phyloP scores from a whole-genome alignment of 1,140 invertebrate genomes.

The Anastrepha obliqua region DNA sequence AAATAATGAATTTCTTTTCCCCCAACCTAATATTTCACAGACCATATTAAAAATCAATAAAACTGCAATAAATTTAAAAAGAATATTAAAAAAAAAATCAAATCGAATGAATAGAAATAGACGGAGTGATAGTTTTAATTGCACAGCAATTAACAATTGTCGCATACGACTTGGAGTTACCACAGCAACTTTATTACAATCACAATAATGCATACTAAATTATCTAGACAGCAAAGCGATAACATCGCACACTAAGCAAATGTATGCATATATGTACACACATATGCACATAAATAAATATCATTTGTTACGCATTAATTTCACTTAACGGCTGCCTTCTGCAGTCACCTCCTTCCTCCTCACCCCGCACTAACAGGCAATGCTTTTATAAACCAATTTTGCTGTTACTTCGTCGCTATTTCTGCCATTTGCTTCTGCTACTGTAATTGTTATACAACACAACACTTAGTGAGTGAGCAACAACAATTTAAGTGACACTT shows the following conservation, averaged over 20 bases:
- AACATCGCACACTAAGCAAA: not conserved
- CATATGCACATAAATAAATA: not conserved
- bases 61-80: not conserved
- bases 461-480: not conserved
- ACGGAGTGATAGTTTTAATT: not conserved
- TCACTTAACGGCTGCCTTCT: not conserved
- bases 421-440: not conserved
- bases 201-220: not conserved
- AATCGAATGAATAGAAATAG: not conserved
- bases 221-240: not conserved
- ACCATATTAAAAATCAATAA: constrained; percentile 11
- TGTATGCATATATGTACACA: not conserved
- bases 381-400: not conserved
- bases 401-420: not conserved
- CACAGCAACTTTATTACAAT: not conserved
- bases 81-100: not conserved
- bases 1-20: too few species aligned
- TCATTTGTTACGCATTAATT: not conserved
- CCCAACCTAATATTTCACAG: too few species aligned
- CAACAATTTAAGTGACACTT: not conserved
- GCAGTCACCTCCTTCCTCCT: not conserved
- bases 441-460: constrained; percentile 6
- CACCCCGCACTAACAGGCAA: not conserved
- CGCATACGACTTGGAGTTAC: not conserved
- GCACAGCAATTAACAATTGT: constrained; percentile 25